Conservation (phyloP, 2,888 invertebrate genomes). For the Lathronympha strigana region DNA sequence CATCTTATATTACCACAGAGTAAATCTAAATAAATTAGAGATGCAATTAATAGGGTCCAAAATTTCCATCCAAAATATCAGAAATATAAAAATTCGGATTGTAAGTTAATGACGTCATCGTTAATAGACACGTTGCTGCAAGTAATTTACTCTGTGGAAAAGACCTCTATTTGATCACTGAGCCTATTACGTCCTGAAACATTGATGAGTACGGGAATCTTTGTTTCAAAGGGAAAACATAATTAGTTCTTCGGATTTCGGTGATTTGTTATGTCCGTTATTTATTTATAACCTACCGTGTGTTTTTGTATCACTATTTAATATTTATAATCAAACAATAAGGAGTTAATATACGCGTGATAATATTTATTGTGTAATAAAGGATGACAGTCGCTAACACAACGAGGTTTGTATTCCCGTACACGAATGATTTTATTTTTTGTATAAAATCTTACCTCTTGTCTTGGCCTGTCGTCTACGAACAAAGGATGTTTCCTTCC, state of each 20-base stretch:
- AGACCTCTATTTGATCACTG: conserved; percentile 53
- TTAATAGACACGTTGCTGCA: conserved; percentile 56
- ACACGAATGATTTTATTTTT: conserved; percentile 80
- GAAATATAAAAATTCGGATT: conserved; percentile 73
- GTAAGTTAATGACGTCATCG: conserved; percentile 49
- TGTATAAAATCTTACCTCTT: conserved; percentile 82
- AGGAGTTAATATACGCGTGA: conserved; percentile 61
- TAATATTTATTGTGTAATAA: conserved; percentile 76
- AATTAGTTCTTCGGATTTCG: conserved; percentile 66
- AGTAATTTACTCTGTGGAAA: conserved; percentile 71
- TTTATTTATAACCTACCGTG: conserved; percentile 37
- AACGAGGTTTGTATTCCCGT: conserved; percentile 75
- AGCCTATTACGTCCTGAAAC: conserved; percentile 65
- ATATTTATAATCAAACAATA: conserved; percentile 36
- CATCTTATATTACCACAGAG: conserved; percentile 73
- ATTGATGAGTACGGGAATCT: conserved; percentile 83
- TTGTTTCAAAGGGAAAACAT: conserved; percentile 80
- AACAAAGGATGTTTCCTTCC: conserved; percentile 73
- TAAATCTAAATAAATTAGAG: conserved; percentile 63
- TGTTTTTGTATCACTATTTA: conserved; percentile 39
- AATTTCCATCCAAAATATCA: conserved; percentile 77
- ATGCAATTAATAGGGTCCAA: conserved; percentile 79
- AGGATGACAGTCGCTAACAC: conserved; percentile 83
- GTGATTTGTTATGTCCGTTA: conserved; percentile 46
- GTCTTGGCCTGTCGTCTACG: conserved; percentile 83